Conservation (phyloP, 1,140 invertebrate species). For the Pissodes strobi region DNA sequence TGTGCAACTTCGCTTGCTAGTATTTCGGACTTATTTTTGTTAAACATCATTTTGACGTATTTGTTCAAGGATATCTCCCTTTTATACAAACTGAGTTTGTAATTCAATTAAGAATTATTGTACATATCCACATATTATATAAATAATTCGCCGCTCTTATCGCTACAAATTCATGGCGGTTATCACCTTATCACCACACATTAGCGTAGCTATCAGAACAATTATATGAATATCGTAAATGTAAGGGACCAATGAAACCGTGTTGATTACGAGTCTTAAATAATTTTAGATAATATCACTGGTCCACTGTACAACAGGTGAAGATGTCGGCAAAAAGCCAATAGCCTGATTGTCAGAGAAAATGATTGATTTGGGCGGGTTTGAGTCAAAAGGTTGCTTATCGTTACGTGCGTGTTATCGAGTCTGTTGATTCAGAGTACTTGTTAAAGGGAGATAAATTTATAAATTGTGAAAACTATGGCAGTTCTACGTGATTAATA, state of each 20-base stretch:
- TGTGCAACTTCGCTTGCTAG: too few relatives aligned
- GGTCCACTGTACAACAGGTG: slow-evolving; percentile 38
- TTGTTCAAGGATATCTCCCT: too few relatives aligned
- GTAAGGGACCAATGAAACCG: slow-evolving; percentile 11
- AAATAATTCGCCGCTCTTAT: background rate
- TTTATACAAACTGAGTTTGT: background rate
- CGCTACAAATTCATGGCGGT: slow-evolving; percentile 7
- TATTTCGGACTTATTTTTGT: too few relatives aligned
- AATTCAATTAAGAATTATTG: background rate
- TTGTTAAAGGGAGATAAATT: background rate
- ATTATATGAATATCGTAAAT: slow-evolving; percentile 13
- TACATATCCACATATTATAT: background rate
- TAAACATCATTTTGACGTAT: too few relatives aligned
- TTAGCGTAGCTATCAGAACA: slow-evolving; percentile 13
- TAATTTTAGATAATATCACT: background rate
- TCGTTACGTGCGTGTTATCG: background rate
- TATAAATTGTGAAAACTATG: too few relatives aligned
- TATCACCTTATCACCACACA: slow-evolving; percentile 10
- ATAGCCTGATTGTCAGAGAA: slow-evolving; percentile 39
- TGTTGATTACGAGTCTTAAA: background rate
- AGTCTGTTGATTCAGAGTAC: background rate
- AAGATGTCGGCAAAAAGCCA: slow-evolving; percentile 42
- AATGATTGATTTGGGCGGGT: slow-evolving; percentile 43
- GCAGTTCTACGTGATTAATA: too few relatives aligned
- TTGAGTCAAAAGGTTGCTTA: slow-evolving; percentile 29